Evolutionary conservation across 2,797 vertebrate genomes (phyloP).

Genomic region (Chromis chromis): DNA sequence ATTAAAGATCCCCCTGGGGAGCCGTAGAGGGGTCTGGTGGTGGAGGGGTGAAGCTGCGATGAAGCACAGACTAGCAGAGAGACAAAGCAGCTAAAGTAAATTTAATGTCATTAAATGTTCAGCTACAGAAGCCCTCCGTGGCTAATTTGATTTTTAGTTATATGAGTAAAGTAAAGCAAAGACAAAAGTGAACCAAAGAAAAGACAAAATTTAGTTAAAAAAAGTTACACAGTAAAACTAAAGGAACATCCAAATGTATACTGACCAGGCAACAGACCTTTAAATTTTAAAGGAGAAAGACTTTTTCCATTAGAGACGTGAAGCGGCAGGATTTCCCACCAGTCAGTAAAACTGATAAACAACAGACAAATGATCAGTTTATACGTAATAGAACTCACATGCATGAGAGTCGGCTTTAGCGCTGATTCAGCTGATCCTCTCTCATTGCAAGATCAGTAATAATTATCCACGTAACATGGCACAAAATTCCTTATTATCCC

Average conservation of each 20-base stretch:
- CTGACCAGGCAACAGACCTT: background rate
- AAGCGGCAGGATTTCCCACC: background rate
- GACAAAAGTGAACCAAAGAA: too few relatives aligned
- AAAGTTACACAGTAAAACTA: background rate
- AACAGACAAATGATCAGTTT: background rate
- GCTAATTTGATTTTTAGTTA: too few relatives aligned
- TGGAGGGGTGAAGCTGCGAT: too few relatives aligned
- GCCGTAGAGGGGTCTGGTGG: background rate
- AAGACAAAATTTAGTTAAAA: background rate
- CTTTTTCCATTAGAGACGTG: background rate
- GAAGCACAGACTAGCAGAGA: too few relatives aligned
- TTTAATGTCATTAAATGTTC: too few relatives aligned
- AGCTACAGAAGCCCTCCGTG: too few relatives aligned
- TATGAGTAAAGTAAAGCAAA: too few relatives aligned
- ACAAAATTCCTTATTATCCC: constrained; percentile 10
- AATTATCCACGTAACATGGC: background rate
- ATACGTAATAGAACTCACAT: constrained; percentile 32
- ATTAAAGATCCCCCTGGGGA: background rate
- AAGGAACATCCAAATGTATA: background rate
- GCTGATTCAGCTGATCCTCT: constrained; percentile 19
- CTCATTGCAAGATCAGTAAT: background rate
- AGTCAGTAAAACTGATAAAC: background rate
- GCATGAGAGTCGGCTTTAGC: constrained; percentile 11
- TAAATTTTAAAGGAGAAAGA: background rate
- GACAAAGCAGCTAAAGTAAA: too few relatives aligned